Evolutionary conservation across 1,140 invertebrate species (phyloP), one percentile per base, ranked within the genome.

Genomic region (Pachypeltis micranthus): DNA sequence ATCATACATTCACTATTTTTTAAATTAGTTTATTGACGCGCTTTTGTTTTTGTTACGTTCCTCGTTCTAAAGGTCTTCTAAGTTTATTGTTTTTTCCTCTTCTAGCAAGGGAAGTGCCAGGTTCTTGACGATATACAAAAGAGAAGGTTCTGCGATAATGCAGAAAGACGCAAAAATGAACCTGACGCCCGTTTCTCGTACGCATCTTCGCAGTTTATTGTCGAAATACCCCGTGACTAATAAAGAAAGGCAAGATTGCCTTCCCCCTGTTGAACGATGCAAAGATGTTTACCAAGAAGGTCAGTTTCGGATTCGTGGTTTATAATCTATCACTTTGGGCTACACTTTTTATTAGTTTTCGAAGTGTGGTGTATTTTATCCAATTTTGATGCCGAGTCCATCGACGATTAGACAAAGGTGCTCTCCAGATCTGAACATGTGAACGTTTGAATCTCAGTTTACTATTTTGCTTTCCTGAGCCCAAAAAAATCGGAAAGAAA

Each of bases 101-200:
- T 39, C 14, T 47, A 87, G 84, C 19, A 85, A 85, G 75, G 85
- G 84, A 44, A 79, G 80, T 0, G 85, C 82, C 68, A 76, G 87
- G 0, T 87, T 77, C 67, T 65, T 90, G 58, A 89, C 86, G 25
- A 83, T 90, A 16, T 87, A 83, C 65, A 90, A 90, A 73, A 79
- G 85, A 64, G 78, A 84, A 67, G 83, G 81, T 1, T 86, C 83
- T 1, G 83, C 81, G 1, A 83, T 85, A 59, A 81, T 86, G 2
- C 82, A 85, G 70, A 80, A 79, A 68, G 83, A 87, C 75, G 84
- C 86, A n/a, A 74, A 79, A 31, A 79, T 89, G 44, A 80, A 83
- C 59, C 70, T 90, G 44, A 80, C 82, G 60, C 78, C 80, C 1
- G 74, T 79, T 44, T 85, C 86, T 25, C 76, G 81, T 58, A 82